Percentiles rank a stretch among this genome's conserved stretches.
These are phyloP conservation scores for Shinisaurus crocodilurus DNA, from an alignment of 2,113 vertebrate species.

Conservation along the genomic window DNA sequence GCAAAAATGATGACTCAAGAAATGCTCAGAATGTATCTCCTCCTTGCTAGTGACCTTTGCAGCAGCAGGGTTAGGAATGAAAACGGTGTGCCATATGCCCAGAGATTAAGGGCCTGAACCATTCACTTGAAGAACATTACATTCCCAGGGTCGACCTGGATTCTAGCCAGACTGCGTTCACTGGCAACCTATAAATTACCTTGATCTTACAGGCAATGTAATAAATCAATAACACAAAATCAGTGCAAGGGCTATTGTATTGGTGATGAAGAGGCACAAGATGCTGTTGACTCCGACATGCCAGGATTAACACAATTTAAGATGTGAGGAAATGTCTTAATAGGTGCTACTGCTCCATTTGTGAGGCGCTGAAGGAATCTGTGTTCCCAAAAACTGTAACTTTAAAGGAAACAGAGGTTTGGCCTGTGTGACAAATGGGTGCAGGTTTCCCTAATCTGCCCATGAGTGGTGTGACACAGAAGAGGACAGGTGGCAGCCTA, in stretches of 20 bases:
- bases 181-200: conserved; percentile 72
- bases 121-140: conserved; percentile 64
- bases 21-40: conserved; percentile 70
- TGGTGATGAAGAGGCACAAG: conserved; percentile 72
- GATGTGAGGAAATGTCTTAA: conserved; percentile 57
- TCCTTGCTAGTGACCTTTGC: conserved; percentile 59
- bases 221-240: conserved; percentile 69
- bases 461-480: conserved; percentile 21
- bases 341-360: conserved; percentile 61
- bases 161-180: conserved; percentile 60
- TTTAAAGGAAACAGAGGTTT: conserved; percentile 43
- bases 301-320: conserved; percentile 50
- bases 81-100: conserved; percentile 68
- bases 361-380: conserved; percentile 48
- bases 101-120: conserved; percentile 68
- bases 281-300: conserved; percentile 60
- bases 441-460: conserved; percentile 28
- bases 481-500: conserved; percentile 26
- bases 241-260: conserved; percentile 66
- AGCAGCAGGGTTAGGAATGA: conserved; percentile 70
- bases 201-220: conserved; percentile 70
- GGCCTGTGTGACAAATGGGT: conserved; percentile 41
- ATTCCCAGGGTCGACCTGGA: conserved; percentile 67
- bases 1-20: conserved; percentile 63
- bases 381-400: conserved; percentile 50